Evolutionary conservation across 2,888 invertebrate genomes (phyloP), one percentile per base, ranked within the genome.

Genomic region (Cyclophora punctaria): DNA sequence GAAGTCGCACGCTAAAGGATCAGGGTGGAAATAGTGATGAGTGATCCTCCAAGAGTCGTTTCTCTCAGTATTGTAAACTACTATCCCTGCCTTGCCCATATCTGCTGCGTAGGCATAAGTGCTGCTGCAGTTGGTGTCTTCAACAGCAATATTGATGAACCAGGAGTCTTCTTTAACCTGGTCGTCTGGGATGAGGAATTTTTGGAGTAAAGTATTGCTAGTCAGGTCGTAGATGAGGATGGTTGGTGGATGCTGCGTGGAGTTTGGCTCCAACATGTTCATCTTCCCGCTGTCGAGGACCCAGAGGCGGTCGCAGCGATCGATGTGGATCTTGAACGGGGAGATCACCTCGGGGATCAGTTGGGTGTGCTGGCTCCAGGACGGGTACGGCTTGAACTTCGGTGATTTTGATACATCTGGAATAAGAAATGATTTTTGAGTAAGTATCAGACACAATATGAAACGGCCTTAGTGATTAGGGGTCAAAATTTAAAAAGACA

Each of bases 271-370:
- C 3, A 93, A 70, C 45, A 91, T 89, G 52, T 93, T 92, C 0
- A 91, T 86, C 42, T 92, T 89, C 0, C 95, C 94, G 2, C 92
- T 93, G 70, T 95, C 95, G 45, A 95, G 72, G 5, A 95, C 93
- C 95, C 95, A 95, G 0, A 95, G 90, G 0, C 95, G 90, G 7
- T 92, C 92, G 71, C 95, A 95, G 47, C 90, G 90, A 73, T 95
- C 95, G 1, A 93, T 94, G 0, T 93, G 88, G 2, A 94, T 83
- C 4, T 94, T 86, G 75, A 93, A 94, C 0, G 94, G 93, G 0
- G 94, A 94, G 0, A 94, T 90, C 47, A 95, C 90, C 71, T 93
- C 93, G 7, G 7, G 7, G 7, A 5, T 43, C 37, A 4, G 37
- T 37, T 37, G 37, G 4, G 34, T 44, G 6, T 44, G 20, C 2